These are phyloP conservation scores for Macrocentrus cingulum DNA, from an alignment of 1,140 invertebrate genomes.

Conservation along the genomic window DNA sequence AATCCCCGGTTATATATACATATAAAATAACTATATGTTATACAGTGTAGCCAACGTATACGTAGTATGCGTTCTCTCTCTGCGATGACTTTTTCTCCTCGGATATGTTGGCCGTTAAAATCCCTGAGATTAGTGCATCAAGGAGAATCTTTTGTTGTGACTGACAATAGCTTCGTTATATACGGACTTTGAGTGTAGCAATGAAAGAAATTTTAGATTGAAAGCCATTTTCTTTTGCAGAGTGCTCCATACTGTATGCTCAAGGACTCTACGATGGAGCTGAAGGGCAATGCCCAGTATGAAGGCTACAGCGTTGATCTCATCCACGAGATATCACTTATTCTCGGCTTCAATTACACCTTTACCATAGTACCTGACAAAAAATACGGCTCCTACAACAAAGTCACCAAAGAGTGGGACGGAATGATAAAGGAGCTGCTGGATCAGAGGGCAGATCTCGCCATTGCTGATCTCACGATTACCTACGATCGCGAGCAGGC, in stretches of 20 bases:
- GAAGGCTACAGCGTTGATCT: slow-evolving; percentile 88
- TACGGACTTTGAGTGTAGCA: too few relatives aligned
- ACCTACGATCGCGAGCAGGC: slow-evolving; percentile 87
- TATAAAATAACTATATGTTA: too few relatives aligned
- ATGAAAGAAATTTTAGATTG: too few relatives aligned
- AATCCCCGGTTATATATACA: too few relatives aligned
- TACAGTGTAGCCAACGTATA: too few relatives aligned
- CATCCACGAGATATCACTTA: slow-evolving; percentile 83
- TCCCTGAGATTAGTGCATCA: too few relatives aligned
- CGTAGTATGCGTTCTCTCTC: too few relatives aligned
- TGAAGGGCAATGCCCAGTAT: slow-evolving; percentile 83
- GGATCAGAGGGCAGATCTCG: slow-evolving; percentile 87
- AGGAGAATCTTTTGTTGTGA: too few relatives aligned
- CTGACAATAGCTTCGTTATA: too few relatives aligned
- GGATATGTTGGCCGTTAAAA: too few relatives aligned
- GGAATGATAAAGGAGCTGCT: slow-evolving; percentile 92
- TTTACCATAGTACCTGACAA: slow-evolving; percentile 79
- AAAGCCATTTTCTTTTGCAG: slow-evolving; percentile 55
- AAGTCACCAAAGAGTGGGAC: slow-evolving; percentile 85
- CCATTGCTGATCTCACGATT: slow-evolving; percentile 91
- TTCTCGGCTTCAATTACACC: slow-evolving; percentile 89
- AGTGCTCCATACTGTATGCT: slow-evolving; percentile 91
- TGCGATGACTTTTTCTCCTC: too few relatives aligned
- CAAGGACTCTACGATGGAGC: slow-evolving; percentile 76
- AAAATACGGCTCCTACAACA: slow-evolving; percentile 77